These are phyloP conservation scores for Acanthosepion esculentum DNA, from an alignment of 2,888 invertebrate genomes.

Conservation along the genomic window DNA sequence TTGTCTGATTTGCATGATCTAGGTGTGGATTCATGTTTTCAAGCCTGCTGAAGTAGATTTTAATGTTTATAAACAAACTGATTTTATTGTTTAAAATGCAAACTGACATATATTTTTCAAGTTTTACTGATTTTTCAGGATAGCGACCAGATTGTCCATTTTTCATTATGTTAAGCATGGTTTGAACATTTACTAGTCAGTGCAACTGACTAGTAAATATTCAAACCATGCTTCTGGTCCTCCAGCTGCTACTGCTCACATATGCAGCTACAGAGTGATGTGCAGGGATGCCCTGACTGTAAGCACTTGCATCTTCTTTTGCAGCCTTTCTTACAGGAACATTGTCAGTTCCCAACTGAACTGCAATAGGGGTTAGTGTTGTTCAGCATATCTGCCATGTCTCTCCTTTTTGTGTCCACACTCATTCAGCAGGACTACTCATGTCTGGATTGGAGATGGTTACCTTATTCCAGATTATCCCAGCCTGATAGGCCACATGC, in stretches of 20 bases:
- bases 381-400: slow-evolving; percentile 46
- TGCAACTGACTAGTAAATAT: neutral
- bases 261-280: neutral
- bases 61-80: no score
- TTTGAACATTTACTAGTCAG: no score
- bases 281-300: neutral
- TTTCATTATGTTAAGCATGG: no score
- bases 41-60: no score
- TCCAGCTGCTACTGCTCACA: neutral
- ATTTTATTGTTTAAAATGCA: no score
- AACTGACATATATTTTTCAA: no score
- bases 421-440: slow-evolving; percentile 45
- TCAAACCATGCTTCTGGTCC: neutral
- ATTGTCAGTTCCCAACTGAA: slow-evolving; percentile 35
- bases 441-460: slow-evolving; percentile 33
- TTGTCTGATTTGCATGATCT: no score
- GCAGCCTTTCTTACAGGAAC: slow-evolving; percentile 49
- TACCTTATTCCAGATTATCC: slow-evolving; percentile 48
- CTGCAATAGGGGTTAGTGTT: slow-evolving; percentile 44
- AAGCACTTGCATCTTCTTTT: neutral
- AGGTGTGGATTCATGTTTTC: no score
- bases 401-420: slow-evolving; percentile 48
- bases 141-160: no score
- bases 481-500: slow-evolving; percentile 51
- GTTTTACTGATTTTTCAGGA: no score